Conservation (phyloP, 1,140 invertebrate genomes). For the Hypsibius dujardini region DNA sequence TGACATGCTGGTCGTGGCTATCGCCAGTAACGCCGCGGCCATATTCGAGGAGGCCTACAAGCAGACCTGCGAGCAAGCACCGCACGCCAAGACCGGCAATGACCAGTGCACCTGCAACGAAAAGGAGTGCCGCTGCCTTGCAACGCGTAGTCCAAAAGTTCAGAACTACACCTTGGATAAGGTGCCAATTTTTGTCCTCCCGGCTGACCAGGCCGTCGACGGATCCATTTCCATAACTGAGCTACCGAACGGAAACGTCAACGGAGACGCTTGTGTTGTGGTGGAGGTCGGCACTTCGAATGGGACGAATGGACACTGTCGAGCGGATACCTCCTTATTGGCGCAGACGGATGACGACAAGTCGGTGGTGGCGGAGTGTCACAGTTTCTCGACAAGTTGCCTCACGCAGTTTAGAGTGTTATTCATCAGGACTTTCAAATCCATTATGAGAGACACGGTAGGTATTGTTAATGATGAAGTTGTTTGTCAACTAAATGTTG, state of each 20-base stretch:
- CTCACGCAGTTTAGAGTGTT: constrained; percentile 75
- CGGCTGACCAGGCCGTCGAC: not conserved
- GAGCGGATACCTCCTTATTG: constrained; percentile 8
- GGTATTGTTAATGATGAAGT: constrained; percentile 26
- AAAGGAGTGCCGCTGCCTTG: not conserved
- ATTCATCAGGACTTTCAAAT: constrained; percentile 65
- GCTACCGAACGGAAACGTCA: not conserved
- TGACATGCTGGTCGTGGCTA: constrained; percentile 59
- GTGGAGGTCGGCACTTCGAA: not conserved
- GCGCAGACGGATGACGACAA: constrained; percentile 14
- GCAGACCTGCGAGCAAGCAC: not conserved
- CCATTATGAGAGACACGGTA: constrained; percentile 63
- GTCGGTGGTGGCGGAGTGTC: constrained; percentile 33
- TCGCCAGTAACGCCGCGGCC: constrained; percentile 44
- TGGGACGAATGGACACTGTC: constrained; percentile 8
- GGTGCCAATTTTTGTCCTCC: too few relatives aligned
- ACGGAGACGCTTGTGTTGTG: not conserved
- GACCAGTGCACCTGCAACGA: not conserved
- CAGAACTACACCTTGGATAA: too few relatives aligned
- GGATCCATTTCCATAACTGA: not conserved
- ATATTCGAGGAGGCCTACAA: not conserved
- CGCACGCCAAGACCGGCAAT: not conserved
- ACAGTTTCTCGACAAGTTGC: constrained; percentile 59
- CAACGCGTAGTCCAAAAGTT: not conserved
- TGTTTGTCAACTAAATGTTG: not conserved